Conservation (phyloP, 2,888 invertebrate genomes). For the Hetaerina titia region DNA sequence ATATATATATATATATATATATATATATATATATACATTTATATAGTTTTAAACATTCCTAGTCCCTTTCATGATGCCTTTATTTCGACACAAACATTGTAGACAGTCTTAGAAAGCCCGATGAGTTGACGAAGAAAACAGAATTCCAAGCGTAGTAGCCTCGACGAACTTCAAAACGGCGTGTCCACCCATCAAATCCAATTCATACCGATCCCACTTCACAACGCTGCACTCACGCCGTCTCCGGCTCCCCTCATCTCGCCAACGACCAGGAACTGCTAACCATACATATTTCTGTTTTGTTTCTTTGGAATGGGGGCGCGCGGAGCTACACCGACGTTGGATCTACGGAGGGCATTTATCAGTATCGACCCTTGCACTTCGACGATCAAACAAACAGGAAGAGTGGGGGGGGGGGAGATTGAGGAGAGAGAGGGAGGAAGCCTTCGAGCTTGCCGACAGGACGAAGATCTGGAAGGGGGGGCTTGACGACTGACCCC, state of each 20-base stretch:
- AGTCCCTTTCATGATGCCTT: too few relatives aligned
- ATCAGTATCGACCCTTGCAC: conserved; percentile 45
- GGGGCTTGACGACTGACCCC: neutral
- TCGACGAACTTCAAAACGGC: neutral
- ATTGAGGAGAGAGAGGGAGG: too few relatives aligned
- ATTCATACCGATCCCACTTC: neutral
- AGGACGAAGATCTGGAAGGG: too few relatives aligned
- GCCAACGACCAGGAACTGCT: too few relatives aligned
- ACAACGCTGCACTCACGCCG: neutral
- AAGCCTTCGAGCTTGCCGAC: too few relatives aligned
- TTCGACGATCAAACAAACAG: neutral
- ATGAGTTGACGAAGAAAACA: neutral
- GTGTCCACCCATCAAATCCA: neutral
- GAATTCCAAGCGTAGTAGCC: neutral
- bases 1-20: too few relatives aligned
- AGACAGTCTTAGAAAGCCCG: neutral
- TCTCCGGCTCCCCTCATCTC: neutral
- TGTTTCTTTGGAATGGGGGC: too few relatives aligned
- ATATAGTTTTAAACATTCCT: too few relatives aligned
- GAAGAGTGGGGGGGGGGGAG: too few relatives aligned
- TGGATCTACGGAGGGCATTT: neutral
- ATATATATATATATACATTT: too few relatives aligned
- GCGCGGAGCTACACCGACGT: neutral
- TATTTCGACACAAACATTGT: neutral
- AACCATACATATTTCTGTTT: too few relatives aligned